Evolutionary conservation across 2,797 vertebrate genomes (phyloP), one percentile per base, ranked within the genome.

Genomic region (Labroides dimidiatus): DNA sequence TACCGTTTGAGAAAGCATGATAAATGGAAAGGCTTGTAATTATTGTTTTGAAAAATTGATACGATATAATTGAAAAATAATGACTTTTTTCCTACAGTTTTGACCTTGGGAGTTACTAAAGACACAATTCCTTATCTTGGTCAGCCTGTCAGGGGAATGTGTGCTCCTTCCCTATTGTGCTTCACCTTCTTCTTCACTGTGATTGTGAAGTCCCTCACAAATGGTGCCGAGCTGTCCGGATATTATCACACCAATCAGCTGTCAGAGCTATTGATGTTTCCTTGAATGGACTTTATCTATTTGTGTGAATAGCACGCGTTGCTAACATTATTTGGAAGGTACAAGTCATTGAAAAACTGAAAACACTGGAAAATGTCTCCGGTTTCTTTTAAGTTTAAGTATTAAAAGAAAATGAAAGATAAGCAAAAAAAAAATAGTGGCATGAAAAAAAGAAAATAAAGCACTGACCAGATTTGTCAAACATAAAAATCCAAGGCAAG

Each of bases 81-180:
- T 20, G 49, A 0, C 24, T 56, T 52, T 48, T 10, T 19, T 4
- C 0, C 57, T n/a, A n/a, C n/a, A 33, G 64, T 23, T 57, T 33
- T 68, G 61, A 64, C 48, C 57, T 51, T n/a, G 13, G 0, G 16
- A 20, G 30, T 54, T 48, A 61, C 63, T 53, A 41, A 74, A 59
- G n/a, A 48, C 49, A 39, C 60, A 36, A 54, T 66, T 71, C n/a
- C 42, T 59, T 19, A 8, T 4, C 17, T 3, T 12, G 16, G 9
- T 58, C n/a, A 12, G 51, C 17, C 20, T 24, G 33, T 49, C 37
- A 49, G 19, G 19, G 41, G 20, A 60, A 16, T 23, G 12, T 45
- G 6, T 2, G 1, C 10, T n/a, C 15, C 19, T 21, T 6, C 4
- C 17, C 48, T 20, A 24, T 58, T 68, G 56, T 58, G 39, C 27